These are phyloP conservation scores for Ploceus nigricollis DNA, from an alignment of 2,113 vertebrate genomes.

Conservation along the genomic window DNA sequence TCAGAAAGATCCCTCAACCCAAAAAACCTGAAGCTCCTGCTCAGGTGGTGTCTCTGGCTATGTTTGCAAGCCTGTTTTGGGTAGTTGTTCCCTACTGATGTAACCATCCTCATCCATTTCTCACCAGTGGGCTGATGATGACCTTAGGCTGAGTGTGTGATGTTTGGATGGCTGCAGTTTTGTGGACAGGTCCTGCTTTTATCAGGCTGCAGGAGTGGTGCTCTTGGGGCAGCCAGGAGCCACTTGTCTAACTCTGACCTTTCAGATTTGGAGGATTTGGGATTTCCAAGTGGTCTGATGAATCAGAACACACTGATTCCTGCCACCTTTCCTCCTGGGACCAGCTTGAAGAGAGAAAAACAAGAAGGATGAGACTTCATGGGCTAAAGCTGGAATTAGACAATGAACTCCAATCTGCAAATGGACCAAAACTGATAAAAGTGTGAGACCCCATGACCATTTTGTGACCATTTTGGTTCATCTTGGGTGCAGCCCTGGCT, in stretches of 20 bases:
- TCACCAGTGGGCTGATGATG: fast-evolving
- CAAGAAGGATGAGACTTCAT: background rate
- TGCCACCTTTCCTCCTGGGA: background rate
- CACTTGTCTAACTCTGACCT: background rate
- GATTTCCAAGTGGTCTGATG: background rate
- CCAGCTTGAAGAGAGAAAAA: background rate
- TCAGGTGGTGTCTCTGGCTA: background rate
- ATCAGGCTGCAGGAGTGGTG: background rate
- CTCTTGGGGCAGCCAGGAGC: background rate
- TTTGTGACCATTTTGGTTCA: background rate
- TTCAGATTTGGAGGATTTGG: slow-evolving; percentile 7
- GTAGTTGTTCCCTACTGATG: background rate
- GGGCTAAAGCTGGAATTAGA: background rate
- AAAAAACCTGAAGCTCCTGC: background rate
- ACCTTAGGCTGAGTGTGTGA: background rate
- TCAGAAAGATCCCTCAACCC: background rate
- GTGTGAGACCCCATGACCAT: background rate
- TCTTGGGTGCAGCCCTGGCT: background rate
- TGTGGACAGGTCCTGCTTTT: background rate
- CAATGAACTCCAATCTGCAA: background rate
- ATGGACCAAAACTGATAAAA: background rate
- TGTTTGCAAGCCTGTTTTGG: background rate
- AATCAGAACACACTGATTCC: slow-evolving; percentile 46
- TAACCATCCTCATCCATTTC: background rate
- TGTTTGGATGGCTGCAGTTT: background rate